Conservation (phyloP, 2,797 vertebrate species). For the Ispidina picta region DNA sequence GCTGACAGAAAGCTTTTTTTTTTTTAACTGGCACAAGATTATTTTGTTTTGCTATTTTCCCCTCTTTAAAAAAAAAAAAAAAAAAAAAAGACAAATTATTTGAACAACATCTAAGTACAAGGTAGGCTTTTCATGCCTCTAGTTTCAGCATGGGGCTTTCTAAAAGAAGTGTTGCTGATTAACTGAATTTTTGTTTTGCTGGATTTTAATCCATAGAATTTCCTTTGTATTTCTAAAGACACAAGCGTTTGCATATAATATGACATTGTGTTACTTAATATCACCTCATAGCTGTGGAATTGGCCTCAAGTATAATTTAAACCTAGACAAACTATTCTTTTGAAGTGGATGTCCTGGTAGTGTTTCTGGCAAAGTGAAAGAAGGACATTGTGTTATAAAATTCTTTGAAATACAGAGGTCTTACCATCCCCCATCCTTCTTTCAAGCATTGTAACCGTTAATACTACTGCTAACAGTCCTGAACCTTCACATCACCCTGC, state of each 20-base stretch:
- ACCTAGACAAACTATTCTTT: background rate
- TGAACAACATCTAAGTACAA: background rate
- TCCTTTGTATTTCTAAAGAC: background rate
- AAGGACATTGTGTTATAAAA: background rate
- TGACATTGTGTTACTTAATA: background rate
- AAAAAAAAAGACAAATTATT: background rate
- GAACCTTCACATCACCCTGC: background rate
- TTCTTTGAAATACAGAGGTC: background rate
- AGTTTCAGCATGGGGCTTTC: background rate
- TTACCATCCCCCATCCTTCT: background rate
- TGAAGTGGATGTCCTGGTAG: background rate
- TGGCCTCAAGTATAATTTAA: background rate
- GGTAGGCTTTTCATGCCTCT: background rate
- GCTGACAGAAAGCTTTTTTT: constrained; percentile 66
- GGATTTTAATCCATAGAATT: background rate
- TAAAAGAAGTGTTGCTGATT: background rate
- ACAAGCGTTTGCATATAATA: background rate
- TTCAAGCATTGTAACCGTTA: background rate
- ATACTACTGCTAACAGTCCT: background rate
- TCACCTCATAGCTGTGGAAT: background rate
- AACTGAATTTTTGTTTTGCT: constrained; percentile 3
- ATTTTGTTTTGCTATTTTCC: background rate
- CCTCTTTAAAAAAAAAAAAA: background rate
- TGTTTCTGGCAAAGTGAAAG: background rate
- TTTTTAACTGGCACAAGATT: background rate